phyloP scores from a whole-genome alignment of 2,113 vertebrate genomes.

The Brachypteracias leptosomus region DNA sequence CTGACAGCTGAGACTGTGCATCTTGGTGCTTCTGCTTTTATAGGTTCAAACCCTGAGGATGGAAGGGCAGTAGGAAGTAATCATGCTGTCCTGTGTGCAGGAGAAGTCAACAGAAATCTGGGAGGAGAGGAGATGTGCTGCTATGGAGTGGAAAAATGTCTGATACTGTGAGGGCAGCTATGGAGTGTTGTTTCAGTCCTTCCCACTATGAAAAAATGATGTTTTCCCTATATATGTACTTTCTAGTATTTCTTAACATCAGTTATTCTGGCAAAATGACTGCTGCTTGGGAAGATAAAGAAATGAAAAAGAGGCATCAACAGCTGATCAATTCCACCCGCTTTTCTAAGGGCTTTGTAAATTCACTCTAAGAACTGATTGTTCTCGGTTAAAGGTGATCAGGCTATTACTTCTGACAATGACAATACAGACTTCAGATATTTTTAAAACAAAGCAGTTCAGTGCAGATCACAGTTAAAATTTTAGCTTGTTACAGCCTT shows the following conservation, averaged over 20 bases:
- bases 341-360: background rate
- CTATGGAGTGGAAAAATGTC: background rate
- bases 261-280: background rate
- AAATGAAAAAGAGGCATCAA: background rate
- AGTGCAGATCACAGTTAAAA: background rate
- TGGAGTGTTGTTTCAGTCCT: background rate
- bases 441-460: background rate
- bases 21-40: background rate
- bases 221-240: background rate
- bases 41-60: background rate
- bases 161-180: background rate
- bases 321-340: conserved; percentile 17
- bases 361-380: background rate
- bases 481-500: background rate
- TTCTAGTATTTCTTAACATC: background rate
- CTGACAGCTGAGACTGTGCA: background rate
- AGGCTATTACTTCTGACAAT: background rate
- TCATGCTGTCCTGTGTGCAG: background rate
- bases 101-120: background rate
- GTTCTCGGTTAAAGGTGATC: background rate
- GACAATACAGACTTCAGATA: background rate
- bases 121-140: background rate
- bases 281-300: background rate
- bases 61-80: background rate
- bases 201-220: background rate